phyloP scores from a whole-genome alignment of 2,888 invertebrate species.

The Leptinotarsa juncta region DNA sequence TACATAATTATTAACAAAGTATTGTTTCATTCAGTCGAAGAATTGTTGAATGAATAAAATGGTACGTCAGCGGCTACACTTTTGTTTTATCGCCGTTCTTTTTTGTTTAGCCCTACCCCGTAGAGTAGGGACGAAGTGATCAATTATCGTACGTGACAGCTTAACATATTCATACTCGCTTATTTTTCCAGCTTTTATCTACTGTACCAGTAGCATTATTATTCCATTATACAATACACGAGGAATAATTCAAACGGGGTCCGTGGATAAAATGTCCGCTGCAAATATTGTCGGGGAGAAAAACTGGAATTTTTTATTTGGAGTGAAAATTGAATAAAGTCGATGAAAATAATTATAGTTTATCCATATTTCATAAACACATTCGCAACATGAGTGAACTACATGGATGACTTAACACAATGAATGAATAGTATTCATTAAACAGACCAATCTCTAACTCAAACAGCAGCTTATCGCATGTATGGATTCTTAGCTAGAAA shows the following conservation, averaged over 20 bases:
- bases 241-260: constrained; percentile 14
- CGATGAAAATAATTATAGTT: too few relatives aligned
- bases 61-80: constrained; percentile 8
- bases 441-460: too few relatives aligned
- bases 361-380: too few relatives aligned
- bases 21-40: not conserved
- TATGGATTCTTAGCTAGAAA: too few relatives aligned
- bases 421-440: too few relatives aligned
- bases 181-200: constrained; percentile 60
- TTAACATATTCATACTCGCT: constrained; percentile 61
- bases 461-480: too few relatives aligned
- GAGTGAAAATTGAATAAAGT: not conserved
- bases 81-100: constrained; percentile 38
- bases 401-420: too few relatives aligned
- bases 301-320: not conserved
- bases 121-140: constrained; percentile 55
- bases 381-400: too few relatives aligned
- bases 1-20: too few relatives aligned
- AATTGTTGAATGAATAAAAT: constrained; percentile 2
- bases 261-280: not conserved
- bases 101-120: constrained; percentile 44
- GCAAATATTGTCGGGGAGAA: not conserved
- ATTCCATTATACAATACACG: constrained; percentile 17
- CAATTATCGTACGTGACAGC: constrained; percentile 59
- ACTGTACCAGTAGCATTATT: constrained; percentile 54